Conservation (phyloP, 2,113 vertebrate species). For the Lamprologus callipterus region DNA sequence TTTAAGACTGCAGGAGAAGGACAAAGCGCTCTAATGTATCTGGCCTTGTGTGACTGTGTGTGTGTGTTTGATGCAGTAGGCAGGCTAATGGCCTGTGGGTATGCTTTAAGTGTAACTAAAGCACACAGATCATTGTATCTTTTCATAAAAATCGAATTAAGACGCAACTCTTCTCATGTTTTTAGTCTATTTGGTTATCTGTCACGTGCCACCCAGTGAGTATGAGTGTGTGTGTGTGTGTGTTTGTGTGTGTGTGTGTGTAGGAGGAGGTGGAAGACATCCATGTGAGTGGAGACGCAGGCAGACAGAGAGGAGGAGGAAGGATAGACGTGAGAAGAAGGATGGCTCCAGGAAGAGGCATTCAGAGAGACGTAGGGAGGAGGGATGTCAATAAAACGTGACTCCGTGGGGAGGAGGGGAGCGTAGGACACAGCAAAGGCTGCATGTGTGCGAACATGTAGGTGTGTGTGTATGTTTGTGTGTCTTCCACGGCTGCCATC, state of each 20-base stretch:
- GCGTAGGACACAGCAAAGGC: background rate
- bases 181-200: background rate
- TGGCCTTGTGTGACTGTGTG: background rate
- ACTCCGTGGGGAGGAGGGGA: background rate
- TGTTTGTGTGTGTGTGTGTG: background rate
- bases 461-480: constrained; percentile 3
- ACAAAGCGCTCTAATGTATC: constrained; percentile 25
- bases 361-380: background rate
- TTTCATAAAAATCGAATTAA: background rate
- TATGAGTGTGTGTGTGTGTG: background rate
- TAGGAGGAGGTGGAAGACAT: background rate
- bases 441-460: background rate
- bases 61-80: background rate
- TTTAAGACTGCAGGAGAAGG: constrained; percentile 40
- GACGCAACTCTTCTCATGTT: background rate
- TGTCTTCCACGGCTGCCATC: background rate
- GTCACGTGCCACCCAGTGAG: background rate
- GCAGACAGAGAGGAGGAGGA: background rate
- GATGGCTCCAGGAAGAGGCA: background rate
- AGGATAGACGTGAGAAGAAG: background rate
- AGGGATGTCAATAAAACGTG: constrained; percentile 18
- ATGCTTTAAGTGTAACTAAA: background rate
- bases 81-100: background rate
- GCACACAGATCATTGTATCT: background rate
- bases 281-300: background rate